Evolutionary conservation across 2,888 invertebrate genomes (phyloP).

Genomic region (Cremastobaeus sp.): DNA sequence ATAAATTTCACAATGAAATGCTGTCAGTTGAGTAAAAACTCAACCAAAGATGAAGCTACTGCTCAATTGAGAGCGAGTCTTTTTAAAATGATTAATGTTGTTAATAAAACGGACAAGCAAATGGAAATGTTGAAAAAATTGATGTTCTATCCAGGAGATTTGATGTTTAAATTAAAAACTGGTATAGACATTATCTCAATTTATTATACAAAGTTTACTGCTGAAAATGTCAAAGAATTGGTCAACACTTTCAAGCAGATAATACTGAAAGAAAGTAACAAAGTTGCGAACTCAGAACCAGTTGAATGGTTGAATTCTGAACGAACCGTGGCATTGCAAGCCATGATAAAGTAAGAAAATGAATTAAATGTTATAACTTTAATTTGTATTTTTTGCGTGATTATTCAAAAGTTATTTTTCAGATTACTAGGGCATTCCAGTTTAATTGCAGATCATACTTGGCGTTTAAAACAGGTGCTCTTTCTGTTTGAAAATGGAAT

Average conservation of each 20-base stretch:
- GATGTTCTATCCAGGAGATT: conserved; percentile 84
- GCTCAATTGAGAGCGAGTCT: conserved; percentile 81
- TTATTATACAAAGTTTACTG: conserved; percentile 82
- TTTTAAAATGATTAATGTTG: conserved; percentile 79
- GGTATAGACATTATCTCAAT: conserved; percentile 82
- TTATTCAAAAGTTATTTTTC: conserved; percentile 6
- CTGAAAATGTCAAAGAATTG: conserved; percentile 82
- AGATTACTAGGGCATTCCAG: conserved; percentile 81
- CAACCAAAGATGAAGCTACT: conserved; percentile 81
- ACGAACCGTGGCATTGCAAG: conserved; percentile 83
- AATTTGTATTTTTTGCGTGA: not conserved
- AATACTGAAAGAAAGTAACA: conserved; percentile 80
- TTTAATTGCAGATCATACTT: conserved; percentile 81
- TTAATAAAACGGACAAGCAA: conserved; percentile 76
- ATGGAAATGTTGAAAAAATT: conserved; percentile 83
- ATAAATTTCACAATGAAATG: conserved; percentile 83
- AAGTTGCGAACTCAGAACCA: conserved; percentile 79
- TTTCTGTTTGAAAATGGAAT: conserved; percentile 83
- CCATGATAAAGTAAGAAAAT: conserved; percentile 76
- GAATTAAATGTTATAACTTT: conserved; percentile 4
- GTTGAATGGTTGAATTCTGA: conserved; percentile 85
- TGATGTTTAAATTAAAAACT: conserved; percentile 87
- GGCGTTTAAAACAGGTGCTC: conserved; percentile 83
- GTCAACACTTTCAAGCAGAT: conserved; percentile 83
- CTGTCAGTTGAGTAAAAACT: conserved; percentile 81